These are phyloP conservation scores for Drosophila kanapiae DNA, from an alignment of 1,140 invertebrate genomes.

Conservation along the genomic window DNA sequence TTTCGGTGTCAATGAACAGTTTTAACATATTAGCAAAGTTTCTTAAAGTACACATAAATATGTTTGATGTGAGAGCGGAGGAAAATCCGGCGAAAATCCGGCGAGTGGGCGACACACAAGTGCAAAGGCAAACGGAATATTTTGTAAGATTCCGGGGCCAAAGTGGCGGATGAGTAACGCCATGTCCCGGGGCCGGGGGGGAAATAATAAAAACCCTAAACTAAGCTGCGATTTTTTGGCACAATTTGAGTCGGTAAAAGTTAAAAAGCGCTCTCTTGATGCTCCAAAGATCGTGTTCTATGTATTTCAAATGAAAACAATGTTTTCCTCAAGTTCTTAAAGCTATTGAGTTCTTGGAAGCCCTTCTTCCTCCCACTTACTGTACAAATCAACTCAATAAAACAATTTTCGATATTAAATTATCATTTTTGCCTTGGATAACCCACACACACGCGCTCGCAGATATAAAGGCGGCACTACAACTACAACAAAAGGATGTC, in stretches of 20 bases:
- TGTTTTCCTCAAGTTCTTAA: neutral
- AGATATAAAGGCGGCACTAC: conserved; percentile 7
- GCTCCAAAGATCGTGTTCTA: too few species aligned
- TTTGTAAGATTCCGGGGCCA: conserved; percentile 34
- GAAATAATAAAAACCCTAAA: neutral
- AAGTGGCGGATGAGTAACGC: conserved; percentile 34
- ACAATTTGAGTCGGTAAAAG: neutral
- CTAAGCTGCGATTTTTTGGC: neutral
- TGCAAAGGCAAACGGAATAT: conserved; percentile 52
- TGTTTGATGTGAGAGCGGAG: conserved; percentile 69
- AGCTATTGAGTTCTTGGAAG: neutral
- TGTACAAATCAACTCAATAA: conserved; percentile 71
- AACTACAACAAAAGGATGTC: conserved; percentile 77
- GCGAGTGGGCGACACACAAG: conserved; percentile 18
- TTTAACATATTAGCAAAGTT: conserved; percentile 84
- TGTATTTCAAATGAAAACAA: too few species aligned
- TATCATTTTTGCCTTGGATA: conserved; percentile 57
- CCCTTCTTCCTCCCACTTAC: neutral
- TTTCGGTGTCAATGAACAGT: conserved; percentile 84
- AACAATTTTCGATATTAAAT: conserved; percentile 82
- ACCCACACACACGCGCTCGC: conserved; percentile 14
- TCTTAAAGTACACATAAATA: conserved; percentile 82
- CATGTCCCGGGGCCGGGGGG: conserved; percentile 6
- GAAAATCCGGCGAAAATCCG: neutral
- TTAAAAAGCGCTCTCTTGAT: too few species aligned